These are phyloP conservation scores for Amphiprion ocellaris DNA, from an alignment of 2,113 vertebrate genomes.

Conservation along the genomic window DNA sequence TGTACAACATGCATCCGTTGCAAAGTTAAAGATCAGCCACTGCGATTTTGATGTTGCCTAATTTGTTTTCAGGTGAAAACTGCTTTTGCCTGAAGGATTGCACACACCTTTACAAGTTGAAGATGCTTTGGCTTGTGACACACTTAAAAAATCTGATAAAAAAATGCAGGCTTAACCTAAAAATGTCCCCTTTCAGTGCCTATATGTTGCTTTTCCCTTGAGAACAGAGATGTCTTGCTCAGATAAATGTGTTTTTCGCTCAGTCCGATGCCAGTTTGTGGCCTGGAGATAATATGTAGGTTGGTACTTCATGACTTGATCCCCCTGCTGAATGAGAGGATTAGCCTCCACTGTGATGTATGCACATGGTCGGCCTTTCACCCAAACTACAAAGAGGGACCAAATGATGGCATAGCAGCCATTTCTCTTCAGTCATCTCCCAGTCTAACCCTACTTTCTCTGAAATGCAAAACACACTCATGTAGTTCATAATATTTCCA, in stretches of 20 bases:
- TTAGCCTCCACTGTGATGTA: conserved; percentile 68
- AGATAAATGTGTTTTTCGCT: conserved; percentile 40
- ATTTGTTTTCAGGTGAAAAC: conserved; percentile 13
- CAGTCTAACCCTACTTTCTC: neutral
- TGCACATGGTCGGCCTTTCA: conserved; percentile 63
- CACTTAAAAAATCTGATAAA: neutral
- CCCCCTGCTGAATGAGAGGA: conserved; percentile 72
- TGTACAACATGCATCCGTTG: neutral
- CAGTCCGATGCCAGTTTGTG: conserved; percentile 11
- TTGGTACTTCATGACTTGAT: conserved; percentile 71
- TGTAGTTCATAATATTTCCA: neutral
- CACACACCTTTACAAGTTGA: neutral
- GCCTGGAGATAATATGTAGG: conserved; percentile 50
- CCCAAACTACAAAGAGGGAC: conserved; percentile 61
- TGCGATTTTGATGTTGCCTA: neutral
- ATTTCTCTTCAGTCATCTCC: conserved; percentile 11
- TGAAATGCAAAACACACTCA: conserved; percentile 17
- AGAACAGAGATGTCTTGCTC: neutral
- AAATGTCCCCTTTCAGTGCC: fast-evolving
- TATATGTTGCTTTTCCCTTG: neutral
- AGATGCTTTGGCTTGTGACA: neutral
- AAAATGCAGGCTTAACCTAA: neutral
- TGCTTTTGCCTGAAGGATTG: neutral
- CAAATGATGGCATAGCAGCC: conserved; percentile 8
- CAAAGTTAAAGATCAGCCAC: neutral